A percentile compares a stretch with the other conserved stretches of the same genome.
Evolutionary conservation across 2,797 vertebrate genomes (phyloP).

Genomic region (Hyperoplus lanceolatus): DNA sequence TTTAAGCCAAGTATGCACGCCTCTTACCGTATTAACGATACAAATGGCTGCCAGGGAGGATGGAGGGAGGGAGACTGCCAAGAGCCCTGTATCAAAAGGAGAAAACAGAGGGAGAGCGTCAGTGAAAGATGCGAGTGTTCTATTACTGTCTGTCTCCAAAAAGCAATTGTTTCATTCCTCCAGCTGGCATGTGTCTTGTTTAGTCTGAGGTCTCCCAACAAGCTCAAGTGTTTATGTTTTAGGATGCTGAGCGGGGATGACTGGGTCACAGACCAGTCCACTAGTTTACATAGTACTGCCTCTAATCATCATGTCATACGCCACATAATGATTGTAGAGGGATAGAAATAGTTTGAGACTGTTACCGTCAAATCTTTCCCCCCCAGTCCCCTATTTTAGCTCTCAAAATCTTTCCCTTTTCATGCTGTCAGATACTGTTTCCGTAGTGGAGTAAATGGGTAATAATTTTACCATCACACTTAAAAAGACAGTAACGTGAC

Average conservation of each 20-base stretch:
- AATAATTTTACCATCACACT: neutral
- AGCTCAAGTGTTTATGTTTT: constrained; percentile 44
- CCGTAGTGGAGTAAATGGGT: neutral
- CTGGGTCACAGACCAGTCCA: constrained; percentile 38
- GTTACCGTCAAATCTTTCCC: constrained; percentile 2
- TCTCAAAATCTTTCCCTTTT: constrained; percentile 1
- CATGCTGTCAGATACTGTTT: neutral
- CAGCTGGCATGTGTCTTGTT: constrained; percentile 47
- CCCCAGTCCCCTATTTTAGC: neutral
- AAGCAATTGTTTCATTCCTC: constrained; percentile 52
- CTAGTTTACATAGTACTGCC: constrained; percentile 54
- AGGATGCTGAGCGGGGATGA: constrained; percentile 38
- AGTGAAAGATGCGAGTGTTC: constrained; percentile 40
- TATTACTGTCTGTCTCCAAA: constrained; percentile 43
- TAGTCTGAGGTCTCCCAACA: constrained; percentile 31
- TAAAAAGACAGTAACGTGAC: neutral
- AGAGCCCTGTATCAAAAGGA: constrained; percentile 32
- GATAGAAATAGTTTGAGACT: neutral
- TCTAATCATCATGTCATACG: constrained; percentile 44
- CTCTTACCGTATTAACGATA: constrained; percentile 32
- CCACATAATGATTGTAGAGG: constrained; percentile 26
- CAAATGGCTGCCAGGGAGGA: constrained; percentile 56
- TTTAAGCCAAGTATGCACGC: constrained; percentile 12
- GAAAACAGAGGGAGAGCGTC: constrained; percentile 24
- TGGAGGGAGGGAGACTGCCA: constrained; percentile 29